Conservation (phyloP, 2,888 invertebrate genomes). For the Drosophila setosimentum region DNA sequence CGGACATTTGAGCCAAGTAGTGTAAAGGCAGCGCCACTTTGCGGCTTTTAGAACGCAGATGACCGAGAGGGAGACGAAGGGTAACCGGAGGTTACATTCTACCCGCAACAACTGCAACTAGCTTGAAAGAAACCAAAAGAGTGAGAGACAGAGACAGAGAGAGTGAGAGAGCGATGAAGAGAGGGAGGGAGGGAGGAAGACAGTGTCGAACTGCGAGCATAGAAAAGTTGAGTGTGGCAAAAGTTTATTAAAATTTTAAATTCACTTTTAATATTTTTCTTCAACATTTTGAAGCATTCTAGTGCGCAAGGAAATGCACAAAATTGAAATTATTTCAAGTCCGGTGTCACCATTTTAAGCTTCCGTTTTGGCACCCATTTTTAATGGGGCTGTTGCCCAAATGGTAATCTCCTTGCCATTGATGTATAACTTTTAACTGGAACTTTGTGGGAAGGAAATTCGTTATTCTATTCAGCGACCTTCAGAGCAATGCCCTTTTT, state of each 20-base stretch:
- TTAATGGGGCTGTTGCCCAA: constrained; percentile 17
- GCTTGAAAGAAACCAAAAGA: not conserved
- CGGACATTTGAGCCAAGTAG: constrained; percentile 54
- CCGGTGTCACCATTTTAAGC: constrained; percentile 79
- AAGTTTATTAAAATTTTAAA: constrained; percentile 82
- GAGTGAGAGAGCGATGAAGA: not conserved
- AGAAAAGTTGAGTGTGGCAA: constrained; percentile 60
- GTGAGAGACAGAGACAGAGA: not conserved
- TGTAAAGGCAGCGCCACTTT: constrained; percentile 66
- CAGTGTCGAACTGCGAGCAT: not conserved
- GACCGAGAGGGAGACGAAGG: not conserved
- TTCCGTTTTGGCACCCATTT: constrained; percentile 65
- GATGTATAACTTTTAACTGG: constrained; percentile 62
- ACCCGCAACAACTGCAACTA: constrained; percentile 41
- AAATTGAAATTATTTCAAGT: constrained; percentile 80
- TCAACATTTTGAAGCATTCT: constrained; percentile 43
- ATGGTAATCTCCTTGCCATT: constrained; percentile 61
- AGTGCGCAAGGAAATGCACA: constrained; percentile 71
- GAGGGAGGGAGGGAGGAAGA: constrained; percentile 2
- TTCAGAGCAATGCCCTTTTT: constrained; percentile 40
- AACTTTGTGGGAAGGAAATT: constrained; percentile 63
- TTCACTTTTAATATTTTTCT: constrained; percentile 66
- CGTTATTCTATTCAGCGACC: constrained; percentile 59
- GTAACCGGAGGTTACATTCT: constrained; percentile 23
- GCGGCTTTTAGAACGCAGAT: constrained; percentile 52